A percentile compares a stretch with the other conserved stretches of the same genome.
phyloP scores from a whole-genome alignment of 1,140 invertebrate species.

The Eurosta solidaginis region DNA sequence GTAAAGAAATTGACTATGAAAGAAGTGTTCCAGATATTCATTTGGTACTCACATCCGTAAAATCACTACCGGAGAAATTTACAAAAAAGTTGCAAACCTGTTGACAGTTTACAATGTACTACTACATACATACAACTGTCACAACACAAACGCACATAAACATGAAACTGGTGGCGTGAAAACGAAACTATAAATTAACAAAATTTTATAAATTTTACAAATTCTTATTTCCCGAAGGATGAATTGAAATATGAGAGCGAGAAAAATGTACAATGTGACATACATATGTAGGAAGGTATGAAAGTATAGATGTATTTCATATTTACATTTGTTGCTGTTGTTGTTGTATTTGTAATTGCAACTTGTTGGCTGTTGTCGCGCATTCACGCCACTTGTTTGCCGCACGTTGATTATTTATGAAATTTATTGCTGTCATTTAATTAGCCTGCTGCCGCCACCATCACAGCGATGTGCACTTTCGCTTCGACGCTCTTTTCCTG shows the following conservation, averaged over 20 bases:
- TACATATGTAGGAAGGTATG: background rate
- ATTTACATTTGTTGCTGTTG: background rate
- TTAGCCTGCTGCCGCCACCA: slow-evolving; percentile 37
- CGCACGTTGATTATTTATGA: slow-evolving; percentile 41
- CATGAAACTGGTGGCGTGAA: background rate
- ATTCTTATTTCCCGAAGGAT: background rate
- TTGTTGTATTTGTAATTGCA: background rate
- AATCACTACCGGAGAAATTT: background rate
- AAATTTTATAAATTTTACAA: background rate
- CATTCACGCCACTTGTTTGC: background rate
- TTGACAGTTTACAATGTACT: background rate
- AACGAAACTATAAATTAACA: slow-evolving; percentile 14
- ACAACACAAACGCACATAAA: background rate
- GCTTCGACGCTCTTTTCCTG: background rate
- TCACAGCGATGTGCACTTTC: too few species aligned
- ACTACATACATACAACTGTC: background rate
- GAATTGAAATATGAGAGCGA: background rate
- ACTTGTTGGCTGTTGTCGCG: background rate
- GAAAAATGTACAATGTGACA: background rate
- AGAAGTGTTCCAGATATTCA: background rate
- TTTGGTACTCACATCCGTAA: background rate
- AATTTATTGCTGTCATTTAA: slow-evolving; percentile 52
- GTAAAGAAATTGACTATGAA: too few species aligned
- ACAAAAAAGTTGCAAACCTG: slow-evolving; percentile 12
- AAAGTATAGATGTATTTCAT: background rate